A percentile compares a stretch with the other conserved stretches of the same genome.
Conservation (phyloP, 2,797 vertebrate genomes). For the Limosa lapponica region DNA sequence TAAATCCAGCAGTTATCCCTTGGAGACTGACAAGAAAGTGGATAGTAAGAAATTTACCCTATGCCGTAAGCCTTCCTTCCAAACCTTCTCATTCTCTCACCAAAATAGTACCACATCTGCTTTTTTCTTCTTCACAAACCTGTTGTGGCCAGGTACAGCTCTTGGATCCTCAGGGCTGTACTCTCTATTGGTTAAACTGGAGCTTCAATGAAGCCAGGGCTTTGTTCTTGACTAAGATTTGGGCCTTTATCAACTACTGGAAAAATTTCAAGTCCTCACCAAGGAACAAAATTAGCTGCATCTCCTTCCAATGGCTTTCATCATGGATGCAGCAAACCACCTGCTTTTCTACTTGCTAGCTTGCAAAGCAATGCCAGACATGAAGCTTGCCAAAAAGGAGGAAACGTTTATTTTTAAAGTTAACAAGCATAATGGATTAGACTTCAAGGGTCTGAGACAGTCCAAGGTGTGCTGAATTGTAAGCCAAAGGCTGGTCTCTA, state of each 20-base stretch:
- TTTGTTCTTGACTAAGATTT: neutral
- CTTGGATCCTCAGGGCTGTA: neutral
- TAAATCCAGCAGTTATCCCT: neutral
- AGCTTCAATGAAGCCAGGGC: neutral
- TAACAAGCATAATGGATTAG: neutral
- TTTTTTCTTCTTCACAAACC: neutral
- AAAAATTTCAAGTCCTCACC: neutral
- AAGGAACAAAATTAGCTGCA: neutral
- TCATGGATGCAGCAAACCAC: neutral
- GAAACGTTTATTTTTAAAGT: neutral
- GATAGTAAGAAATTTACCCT: neutral
- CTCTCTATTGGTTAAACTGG: neutral
- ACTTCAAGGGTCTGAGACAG: neutral
- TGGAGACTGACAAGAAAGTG: neutral
- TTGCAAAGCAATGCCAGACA: neutral
- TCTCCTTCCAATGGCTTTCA: neutral
- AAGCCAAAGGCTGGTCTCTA: neutral
- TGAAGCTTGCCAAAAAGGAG: neutral
- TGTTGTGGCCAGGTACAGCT: neutral
- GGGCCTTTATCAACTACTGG: neutral
- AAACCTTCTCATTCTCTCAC: neutral
- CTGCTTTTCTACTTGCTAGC: neutral
- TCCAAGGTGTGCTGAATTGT: neutral
- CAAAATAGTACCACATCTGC: neutral
- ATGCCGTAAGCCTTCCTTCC: neutral